phyloP scores from a whole-genome alignment of 2,888 invertebrate species.

The Carpatolechia fugitivella region DNA sequence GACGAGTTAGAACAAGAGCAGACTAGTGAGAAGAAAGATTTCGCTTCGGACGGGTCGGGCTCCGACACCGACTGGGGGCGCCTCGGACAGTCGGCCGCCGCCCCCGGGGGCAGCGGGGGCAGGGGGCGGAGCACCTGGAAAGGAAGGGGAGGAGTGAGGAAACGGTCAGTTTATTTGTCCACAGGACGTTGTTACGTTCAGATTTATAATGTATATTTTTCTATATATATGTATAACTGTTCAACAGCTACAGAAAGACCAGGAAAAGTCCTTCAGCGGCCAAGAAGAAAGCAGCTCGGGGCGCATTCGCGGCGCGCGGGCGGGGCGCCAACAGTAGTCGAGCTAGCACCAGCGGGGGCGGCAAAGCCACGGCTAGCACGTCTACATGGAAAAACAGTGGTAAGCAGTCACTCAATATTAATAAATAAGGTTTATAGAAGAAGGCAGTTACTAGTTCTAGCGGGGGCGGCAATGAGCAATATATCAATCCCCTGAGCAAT shows the following conservation, averaged over 20 bases:
- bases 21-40: constrained; percentile 31
- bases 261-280: constrained; percentile 46
- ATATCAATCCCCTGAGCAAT: too few species aligned
- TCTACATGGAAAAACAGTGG: constrained; percentile 20
- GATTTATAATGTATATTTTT: too few species aligned
- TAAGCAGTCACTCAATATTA: too few species aligned
- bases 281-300: constrained; percentile 51
- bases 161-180: too few species aligned
- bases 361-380: neutral
- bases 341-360: constrained; percentile 8
- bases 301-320: constrained; percentile 33
- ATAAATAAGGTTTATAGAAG: too few species aligned
- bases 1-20: constrained; percentile 53
- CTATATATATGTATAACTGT: neutral
- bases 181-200: too few species aligned
- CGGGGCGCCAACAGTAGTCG: constrained; percentile 19
- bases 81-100: constrained; percentile 34
- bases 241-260: neutral
- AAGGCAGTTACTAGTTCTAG: too few species aligned
- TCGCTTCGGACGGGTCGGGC: constrained; percentile 30
- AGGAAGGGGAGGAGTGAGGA: constrained; percentile 26
- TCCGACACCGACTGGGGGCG: constrained; percentile 65
- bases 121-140: constrained; percentile 23
- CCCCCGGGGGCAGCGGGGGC: constrained; percentile 11
- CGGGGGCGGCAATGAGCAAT: too few species aligned